phyloP scores from a whole-genome alignment of 1,140 invertebrate species.

The Eriosoma lanigerum region DNA sequence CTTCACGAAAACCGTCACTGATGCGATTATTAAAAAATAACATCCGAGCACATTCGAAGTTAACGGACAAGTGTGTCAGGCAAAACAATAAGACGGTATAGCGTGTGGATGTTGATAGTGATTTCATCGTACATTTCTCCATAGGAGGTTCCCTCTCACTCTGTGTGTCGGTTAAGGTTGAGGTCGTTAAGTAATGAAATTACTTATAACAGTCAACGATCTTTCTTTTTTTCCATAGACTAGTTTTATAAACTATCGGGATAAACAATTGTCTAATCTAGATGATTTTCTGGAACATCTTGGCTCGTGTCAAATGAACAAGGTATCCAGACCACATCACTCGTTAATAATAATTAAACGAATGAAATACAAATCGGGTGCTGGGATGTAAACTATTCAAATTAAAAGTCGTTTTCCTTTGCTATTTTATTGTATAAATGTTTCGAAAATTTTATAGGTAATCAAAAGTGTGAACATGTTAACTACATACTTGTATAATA shows the following conservation, averaged over 20 bases:
- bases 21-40: neutral
- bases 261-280: neutral
- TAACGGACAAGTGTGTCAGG: conserved; percentile 40
- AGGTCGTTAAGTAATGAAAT: conserved; percentile 45
- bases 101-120: neutral
- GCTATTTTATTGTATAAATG: no score
- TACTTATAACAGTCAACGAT: conserved; percentile 13
- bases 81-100: conserved; percentile 35
- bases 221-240: conserved; percentile 36
- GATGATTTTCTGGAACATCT: neutral
- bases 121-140: conserved; percentile 28
- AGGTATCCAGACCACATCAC: neutral
- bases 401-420: no score
- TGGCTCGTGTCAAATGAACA: neutral
- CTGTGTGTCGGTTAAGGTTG: conserved; percentile 44
- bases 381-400: no score
- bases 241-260: neutral
- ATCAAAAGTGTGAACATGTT: no score
- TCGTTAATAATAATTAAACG: no score
- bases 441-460: no score
- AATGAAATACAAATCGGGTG: no score
- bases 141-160: conserved; percentile 42
- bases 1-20: neutral
- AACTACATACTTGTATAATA: no score
- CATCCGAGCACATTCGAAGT: conserved; percentile 29